Percentiles rank a stretch among this genome's conserved stretches.
phyloP scores from a whole-genome alignment of 2,113 vertebrate species.

The Hippocampus mohnikei region DNA sequence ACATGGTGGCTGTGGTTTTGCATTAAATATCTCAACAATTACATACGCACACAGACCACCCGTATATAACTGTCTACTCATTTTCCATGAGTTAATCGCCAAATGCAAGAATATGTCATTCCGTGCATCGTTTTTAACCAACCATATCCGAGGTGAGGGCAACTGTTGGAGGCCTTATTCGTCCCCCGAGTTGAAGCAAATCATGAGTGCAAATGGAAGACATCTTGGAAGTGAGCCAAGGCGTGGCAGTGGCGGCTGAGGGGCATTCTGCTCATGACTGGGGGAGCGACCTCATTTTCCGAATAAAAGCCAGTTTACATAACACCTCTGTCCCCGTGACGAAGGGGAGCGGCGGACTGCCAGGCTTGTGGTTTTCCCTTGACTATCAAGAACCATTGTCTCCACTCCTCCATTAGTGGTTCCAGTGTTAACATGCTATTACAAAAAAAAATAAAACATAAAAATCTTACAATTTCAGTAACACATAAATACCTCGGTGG shows the following conservation, averaged over 20 bases:
- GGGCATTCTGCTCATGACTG: constrained; percentile 67
- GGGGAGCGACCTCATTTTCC: constrained; percentile 66
- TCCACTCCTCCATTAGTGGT: constrained; percentile 21
- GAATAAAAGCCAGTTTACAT: constrained; percentile 70
- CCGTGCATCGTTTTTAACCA: constrained; percentile 44
- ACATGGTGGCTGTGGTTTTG: constrained; percentile 2
- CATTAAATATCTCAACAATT: constrained; percentile 20
- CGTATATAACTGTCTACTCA: constrained; percentile 40
- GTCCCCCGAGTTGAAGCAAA: constrained; percentile 46
- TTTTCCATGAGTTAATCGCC: constrained; percentile 66
- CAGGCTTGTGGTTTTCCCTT: constrained; percentile 53
- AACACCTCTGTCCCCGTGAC: constrained; percentile 64
- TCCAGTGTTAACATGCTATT: constrained; percentile 35
- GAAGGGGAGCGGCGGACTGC: constrained; percentile 48
- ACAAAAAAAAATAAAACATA: neutral
- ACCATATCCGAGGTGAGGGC: constrained; percentile 34
- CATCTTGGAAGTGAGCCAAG: constrained; percentile 59
- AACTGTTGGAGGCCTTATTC: constrained; percentile 48
- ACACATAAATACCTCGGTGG: constrained; percentile 34
- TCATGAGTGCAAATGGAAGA: constrained; percentile 57
- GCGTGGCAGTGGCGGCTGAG: constrained; percentile 42
- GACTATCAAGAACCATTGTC: constrained; percentile 39
- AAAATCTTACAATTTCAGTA: constrained; percentile 25
- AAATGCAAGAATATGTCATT: constrained; percentile 30
- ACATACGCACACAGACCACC: constrained; percentile 24